Percentiles rank a stretch among this genome's conserved stretches.
These are phyloP conservation scores for Dissostichus mawsoni DNA, from an alignment of 2,113 vertebrate genomes.

Conservation along the genomic window DNA sequence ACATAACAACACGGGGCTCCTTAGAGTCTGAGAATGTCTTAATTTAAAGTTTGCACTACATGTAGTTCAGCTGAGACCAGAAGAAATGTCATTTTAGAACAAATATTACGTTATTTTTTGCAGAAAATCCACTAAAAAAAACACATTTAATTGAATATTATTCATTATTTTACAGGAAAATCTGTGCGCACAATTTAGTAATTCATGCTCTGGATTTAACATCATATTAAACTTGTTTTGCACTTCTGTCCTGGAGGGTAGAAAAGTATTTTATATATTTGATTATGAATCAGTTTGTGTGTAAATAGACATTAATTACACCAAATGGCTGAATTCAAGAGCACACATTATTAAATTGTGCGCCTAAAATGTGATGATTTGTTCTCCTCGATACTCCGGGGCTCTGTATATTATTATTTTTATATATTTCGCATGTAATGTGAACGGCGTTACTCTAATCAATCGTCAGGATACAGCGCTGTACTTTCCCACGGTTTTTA, in stretches of 20 bases:
- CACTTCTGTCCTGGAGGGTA: neutral
- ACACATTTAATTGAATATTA: neutral
- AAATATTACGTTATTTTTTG: conserved; percentile 17
- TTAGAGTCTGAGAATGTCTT: conserved; percentile 42
- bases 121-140: neutral
- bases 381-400: no score
- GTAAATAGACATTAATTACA: neutral
- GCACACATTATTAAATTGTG: neutral
- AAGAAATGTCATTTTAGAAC: neutral
- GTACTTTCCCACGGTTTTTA: neutral
- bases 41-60: conserved; percentile 71
- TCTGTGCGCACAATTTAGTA: neutral
- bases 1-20: conserved; percentile 57
- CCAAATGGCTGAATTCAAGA: neutral
- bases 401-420: neutral
- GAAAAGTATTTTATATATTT: neutral
- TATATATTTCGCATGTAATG: neutral
- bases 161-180: neutral
- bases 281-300: neutral
- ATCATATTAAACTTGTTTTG: neutral
- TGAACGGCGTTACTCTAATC: neutral
- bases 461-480: neutral
- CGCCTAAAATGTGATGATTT: neutral
- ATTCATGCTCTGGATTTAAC: neutral
- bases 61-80: conserved; percentile 37